Base-by-base conservation (phyloP, 2,888 invertebrate species). In the Apamea crenata region DNA sequence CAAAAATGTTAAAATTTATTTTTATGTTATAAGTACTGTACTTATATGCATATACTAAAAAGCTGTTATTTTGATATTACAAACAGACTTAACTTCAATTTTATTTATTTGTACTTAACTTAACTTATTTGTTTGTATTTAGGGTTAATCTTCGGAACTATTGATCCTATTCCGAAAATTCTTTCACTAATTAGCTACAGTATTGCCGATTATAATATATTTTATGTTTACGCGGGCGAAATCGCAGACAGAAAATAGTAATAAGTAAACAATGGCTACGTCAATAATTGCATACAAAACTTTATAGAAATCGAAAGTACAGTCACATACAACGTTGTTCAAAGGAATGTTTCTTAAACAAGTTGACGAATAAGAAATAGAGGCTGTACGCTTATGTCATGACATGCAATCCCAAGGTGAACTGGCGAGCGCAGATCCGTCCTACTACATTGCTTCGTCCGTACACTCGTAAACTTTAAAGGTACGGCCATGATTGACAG, bases 361-460 rank as follows among this genome's bases (percentile, higher is more conserved):
- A 75, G 77, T 77, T 69, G 59, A 65, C 61, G 74, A 83, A 87
- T 83, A 88, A 81, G 71, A 83, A 85, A 82, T 83, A 82, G 77
- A 87, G 85, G 83, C 78, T 88, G 82, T 72, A 78, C 82, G 90
- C 90, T 90, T 91, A 90, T 88, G 88, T 88, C 89, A 89, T 83
- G 75, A 74, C 77, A 78, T 81, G 82, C 73, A 80, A 77, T 81
- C 68, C 87, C 93, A 93, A 93, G 93, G 93, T 90, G 83, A 93
- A 88, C 93, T 63, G 68, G 91, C 85, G 77, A 80, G 78, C 83
- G 61, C 77, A 65, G 77, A 68, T 66, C 73, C 77, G 87, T 78
- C 78, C 69, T 75, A 84, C 78, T 56, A 82, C 63, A 66, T 69
- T 82, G 74, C 72, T 67, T 75, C 69, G 73, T 72, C 25, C 67